phyloP scores from a whole-genome alignment of 2,113 vertebrate genomes.

The Bujurquina vittata region DNA sequence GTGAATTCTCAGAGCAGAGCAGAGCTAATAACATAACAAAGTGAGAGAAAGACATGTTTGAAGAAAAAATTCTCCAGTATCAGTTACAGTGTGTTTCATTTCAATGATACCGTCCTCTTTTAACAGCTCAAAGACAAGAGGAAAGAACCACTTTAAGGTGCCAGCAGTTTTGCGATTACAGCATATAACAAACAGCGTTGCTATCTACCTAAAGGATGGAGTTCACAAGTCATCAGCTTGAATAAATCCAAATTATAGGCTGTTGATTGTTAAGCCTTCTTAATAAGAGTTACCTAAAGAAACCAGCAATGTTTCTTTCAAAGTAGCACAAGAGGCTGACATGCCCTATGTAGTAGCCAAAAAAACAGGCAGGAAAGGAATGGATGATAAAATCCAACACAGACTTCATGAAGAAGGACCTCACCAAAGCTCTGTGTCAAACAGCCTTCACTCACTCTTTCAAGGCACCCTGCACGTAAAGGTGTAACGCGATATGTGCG shows the following conservation, averaged over 20 bases:
- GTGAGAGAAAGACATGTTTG: neutral
- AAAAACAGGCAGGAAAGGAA: neutral
- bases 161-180: neutral
- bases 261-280: neutral
- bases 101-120: neutral
- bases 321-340: constrained; percentile 23
- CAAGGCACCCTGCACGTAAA: neutral
- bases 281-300: neutral
- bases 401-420: constrained; percentile 30
- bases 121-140: neutral
- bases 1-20: neutral
- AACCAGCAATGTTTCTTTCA: constrained; percentile 10
- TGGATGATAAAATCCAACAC: constrained; percentile 1
- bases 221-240: neutral
- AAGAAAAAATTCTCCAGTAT: neutral
- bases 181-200: neutral
- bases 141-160: neutral
- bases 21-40: neutral
- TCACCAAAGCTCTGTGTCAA: constrained; percentile 32
- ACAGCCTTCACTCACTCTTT: neutral
- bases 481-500: neutral
- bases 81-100: neutral
- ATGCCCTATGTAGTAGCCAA: neutral
- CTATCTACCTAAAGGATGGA: neutral
- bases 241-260: neutral